Conservation (phyloP, 2,888 invertebrate genomes). For the Pristionchus japonicus region DNA sequence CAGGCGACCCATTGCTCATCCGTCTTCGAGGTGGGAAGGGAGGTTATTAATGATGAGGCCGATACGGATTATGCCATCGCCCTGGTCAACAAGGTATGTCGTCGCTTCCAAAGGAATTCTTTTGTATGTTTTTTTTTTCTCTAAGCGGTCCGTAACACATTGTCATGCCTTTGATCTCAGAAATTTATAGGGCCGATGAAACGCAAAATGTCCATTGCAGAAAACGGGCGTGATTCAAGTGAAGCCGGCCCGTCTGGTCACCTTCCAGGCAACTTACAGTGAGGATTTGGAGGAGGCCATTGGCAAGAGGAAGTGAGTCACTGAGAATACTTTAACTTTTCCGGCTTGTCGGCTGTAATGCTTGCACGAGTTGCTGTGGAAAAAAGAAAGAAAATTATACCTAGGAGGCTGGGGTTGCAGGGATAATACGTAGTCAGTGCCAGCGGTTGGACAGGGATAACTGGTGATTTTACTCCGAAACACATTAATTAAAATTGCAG, state of each 20-base stretch:
- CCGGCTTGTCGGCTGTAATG: too few species aligned
- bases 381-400: too few species aligned
- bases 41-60: conserved; percentile 53
- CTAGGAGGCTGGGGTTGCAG: neutral
- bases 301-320: conserved; percentile 34
- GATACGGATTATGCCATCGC: conserved; percentile 62
- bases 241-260: neutral
- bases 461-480: neutral
- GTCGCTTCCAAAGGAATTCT: neutral
- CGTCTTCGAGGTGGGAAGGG: conserved; percentile 56
- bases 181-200: too few species aligned
- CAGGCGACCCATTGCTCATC: conserved; percentile 12
- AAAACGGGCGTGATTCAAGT: neutral
- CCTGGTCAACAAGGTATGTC: conserved; percentile 54
- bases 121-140: neutral
- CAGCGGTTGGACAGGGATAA: too few species aligned
- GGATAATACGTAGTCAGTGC: too few species aligned
- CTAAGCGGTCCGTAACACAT: neutral
- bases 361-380: too few species aligned
- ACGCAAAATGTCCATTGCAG: neutral
- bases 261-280: neutral
- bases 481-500: neutral
- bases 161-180: too few species aligned
- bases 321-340: too few species aligned
- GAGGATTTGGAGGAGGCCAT: conserved; percentile 16